Conservation (phyloP, 1,140 invertebrate species). For the Hestina assimilis region DNA sequence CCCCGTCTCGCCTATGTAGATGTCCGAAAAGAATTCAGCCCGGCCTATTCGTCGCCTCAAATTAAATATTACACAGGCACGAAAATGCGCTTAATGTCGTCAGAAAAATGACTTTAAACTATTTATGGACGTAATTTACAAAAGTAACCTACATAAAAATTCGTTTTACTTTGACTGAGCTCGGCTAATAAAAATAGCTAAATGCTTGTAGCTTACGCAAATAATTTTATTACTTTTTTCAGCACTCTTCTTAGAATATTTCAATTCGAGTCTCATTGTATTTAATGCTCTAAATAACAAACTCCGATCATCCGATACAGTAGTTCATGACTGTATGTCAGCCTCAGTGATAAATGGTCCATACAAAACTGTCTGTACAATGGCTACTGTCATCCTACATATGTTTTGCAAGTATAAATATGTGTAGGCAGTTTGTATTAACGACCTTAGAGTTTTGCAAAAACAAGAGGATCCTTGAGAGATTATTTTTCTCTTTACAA, state of each 20-base stretch:
- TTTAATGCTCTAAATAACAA: no score
- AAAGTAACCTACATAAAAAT: constrained; percentile 7
- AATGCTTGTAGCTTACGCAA: not conserved
- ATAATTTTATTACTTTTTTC: not conserved
- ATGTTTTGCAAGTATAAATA: no score
- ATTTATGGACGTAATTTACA: constrained; percentile 10
- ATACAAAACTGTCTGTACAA: no score
- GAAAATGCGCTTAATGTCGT: constrained; percentile 39
- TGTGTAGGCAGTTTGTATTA: no score
- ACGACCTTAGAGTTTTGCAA: no score
- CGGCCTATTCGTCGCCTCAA: constrained; percentile 38
- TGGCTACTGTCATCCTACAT: no score
- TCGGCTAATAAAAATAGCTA: not conserved
- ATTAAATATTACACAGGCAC: constrained; percentile 57
- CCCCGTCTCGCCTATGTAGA: constrained; percentile 47
- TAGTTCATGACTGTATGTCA: no score
- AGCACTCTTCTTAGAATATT: not conserved
- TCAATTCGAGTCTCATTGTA: not conserved
- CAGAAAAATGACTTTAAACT: constrained; percentile 31
- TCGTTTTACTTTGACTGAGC: constrained; percentile 4
- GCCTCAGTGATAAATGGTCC: no score
- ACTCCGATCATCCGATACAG: no score
- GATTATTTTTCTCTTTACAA: no score
- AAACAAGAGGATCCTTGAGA: no score
- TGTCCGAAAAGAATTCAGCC: constrained; percentile 58